Percentiles rank a stretch among this genome's conserved stretches.
Evolutionary conservation across 2,888 invertebrate species (phyloP).

Genomic region (Tortricodes alternella): DNA sequence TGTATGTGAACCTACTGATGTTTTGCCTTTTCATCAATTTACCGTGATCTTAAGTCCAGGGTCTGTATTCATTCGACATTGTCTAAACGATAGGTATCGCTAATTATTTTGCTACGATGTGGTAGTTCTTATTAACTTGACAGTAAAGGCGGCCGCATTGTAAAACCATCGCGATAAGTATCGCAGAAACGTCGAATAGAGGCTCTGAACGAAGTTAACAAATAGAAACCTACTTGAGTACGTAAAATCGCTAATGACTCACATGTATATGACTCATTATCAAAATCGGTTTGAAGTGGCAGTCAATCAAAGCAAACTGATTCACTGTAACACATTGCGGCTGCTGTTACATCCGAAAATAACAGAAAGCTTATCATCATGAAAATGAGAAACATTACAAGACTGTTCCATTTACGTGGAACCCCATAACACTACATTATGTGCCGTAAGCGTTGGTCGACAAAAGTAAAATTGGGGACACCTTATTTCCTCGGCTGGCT

Average conservation of each 20-base stretch:
- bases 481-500: conserved; percentile 79
- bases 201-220: too few relatives aligned
- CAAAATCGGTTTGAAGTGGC: conserved; percentile 3
- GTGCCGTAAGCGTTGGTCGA: conserved; percentile 73
- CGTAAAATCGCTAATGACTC: background rate
- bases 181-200: too few relatives aligned
- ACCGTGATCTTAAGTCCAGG: too few relatives aligned
- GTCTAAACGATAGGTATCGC: too few relatives aligned
- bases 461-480: conserved; percentile 78
- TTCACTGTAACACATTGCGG: background rate
- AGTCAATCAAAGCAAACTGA: background rate
- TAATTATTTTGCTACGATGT: too few relatives aligned
- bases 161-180: too few relatives aligned
- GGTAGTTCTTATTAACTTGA: too few relatives aligned
- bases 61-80: too few relatives aligned
- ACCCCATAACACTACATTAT: conserved; percentile 69
- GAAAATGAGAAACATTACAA: conserved; percentile 1
- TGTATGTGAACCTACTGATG: too few relatives aligned
- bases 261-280: background rate
- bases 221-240: too few relatives aligned
- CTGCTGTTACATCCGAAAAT: background rate
- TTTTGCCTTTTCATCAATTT: too few relatives aligned
- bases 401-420: conserved; percentile 33
- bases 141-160: too few relatives aligned
- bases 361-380: background rate